These are phyloP conservation scores for Hydractinia symbiolongicarpus DNA, from an alignment of 30 jellyfish, hydroid and myxozoan species.

Conservation along the genomic window DNA sequence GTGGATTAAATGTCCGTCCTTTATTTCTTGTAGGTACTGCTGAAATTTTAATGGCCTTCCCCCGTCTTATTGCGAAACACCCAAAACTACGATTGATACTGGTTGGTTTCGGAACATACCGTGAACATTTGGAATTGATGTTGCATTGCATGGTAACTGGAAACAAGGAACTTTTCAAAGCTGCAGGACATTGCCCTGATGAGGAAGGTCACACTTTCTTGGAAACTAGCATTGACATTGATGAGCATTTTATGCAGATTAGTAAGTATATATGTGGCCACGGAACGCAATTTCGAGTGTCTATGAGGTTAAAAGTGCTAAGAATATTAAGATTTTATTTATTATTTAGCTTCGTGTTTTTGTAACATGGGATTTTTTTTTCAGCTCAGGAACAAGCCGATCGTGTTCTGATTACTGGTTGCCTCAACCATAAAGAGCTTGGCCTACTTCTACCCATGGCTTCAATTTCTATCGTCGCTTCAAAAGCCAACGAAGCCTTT, in stretches of 20 bases:
- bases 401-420: constrained; percentile 30
- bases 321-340: neutral
- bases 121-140: constrained; percentile 28
- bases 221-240: constrained; percentile 22
- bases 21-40: constrained; percentile 14
- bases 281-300: neutral
- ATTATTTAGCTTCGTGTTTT: neutral
- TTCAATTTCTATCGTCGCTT: constrained; percentile 15
- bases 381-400: constrained; percentile 19
- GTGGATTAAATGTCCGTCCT: too few relatives aligned
- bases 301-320: neutral
- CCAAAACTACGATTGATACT: constrained; percentile 19
- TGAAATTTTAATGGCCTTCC: constrained; percentile 21
- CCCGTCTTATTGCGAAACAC: neutral
- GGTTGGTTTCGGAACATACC: constrained; percentile 25
- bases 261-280: constrained; percentile 2
- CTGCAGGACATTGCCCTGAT: constrained; percentile 28
- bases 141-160: constrained; percentile 19
- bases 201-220: constrained; percentile 20
- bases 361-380: neutral
- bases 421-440: constrained; percentile 25
- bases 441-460: constrained; percentile 34
- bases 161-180: constrained; percentile 26
- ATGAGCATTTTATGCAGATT: neutral
- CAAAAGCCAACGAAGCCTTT: constrained; percentile 30